Conservation (phyloP, 2,797 vertebrate species). For the Peromyscus eremicus region DNA sequence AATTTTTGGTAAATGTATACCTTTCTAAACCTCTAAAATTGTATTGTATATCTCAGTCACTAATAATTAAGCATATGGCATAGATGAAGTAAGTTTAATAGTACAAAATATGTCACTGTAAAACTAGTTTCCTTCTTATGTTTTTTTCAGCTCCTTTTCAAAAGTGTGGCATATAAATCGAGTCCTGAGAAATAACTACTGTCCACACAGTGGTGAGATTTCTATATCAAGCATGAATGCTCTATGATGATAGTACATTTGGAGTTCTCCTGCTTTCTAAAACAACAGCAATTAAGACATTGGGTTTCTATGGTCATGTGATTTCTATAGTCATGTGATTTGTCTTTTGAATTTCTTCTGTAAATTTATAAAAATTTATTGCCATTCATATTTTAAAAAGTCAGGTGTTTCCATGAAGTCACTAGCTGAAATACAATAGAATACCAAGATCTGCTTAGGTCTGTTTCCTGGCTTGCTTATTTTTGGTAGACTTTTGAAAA, state of each 20-base stretch:
- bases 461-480: not conserved
- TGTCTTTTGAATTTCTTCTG: not conserved
- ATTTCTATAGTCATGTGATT: not conserved
- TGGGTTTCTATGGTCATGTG: not conserved
- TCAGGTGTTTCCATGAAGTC: not conserved
- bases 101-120: not conserved
- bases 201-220: not conserved
- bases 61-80: not conserved
- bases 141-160: not conserved
- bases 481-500: not conserved
- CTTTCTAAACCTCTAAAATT: not conserved
- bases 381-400: not conserved
- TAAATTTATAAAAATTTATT: not conserved
- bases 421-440: not conserved
- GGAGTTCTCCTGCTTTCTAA: not conserved
- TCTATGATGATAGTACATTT: not conserved
- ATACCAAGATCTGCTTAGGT: not conserved
- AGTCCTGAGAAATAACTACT: not conserved
- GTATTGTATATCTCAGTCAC: not conserved
- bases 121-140: not conserved
- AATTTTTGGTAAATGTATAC: not conserved
- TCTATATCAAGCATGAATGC: not conserved
- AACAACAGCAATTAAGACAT: not conserved
- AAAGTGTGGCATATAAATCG: not conserved
- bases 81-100: not conserved